Base-by-base conservation (phyloP, 2,888 invertebrate species). In the Andrena trimmerana region DNA sequence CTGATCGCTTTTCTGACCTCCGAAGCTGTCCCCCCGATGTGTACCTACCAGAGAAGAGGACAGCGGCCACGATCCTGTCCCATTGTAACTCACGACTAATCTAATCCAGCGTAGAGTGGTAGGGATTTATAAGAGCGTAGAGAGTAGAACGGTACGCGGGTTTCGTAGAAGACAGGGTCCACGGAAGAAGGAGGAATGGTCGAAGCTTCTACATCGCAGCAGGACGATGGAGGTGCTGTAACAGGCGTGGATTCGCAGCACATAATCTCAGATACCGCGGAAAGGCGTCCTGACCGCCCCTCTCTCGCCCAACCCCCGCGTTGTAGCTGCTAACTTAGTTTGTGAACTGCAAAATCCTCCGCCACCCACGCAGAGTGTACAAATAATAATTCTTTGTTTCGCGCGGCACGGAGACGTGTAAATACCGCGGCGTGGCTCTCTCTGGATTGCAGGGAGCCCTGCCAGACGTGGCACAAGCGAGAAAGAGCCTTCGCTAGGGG, bases 301-400 rank as follows among this genome's bases (percentile, higher is more conserved):
- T 29, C 88, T 85, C 78, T 65, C 20, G 57, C 52, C 65, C 78
- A 52, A 62, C 78, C 77, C 76, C 76, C 82, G 84, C 76, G 90
- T 91, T 90, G 90, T 90, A 90, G 91, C 91, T 90, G 92, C 91
- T 92, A 93, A 93, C 93, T 93, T 92, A 92, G 92, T 93, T 93
- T 93, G 92, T 91, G 92, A 92, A 93, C 92, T 93, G 92, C 90
- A 92, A 92, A 93, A 93, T 93, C 93, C 93, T 92, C 90, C 89
- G 90, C 89, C 91, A 90, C 90, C 91, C 92, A 89, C 24, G 90
- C 89, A 90, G 90, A 90, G 90, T 90, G 91, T 91, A 92, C 92
- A 93, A 93, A 93, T 93, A 93, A 93, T 93, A 93, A 93, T 93
- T 93, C 93, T 93, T 93, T 93, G 92, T 92, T 92, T 92, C 92